Base-by-base conservation (phyloP, 1,140 invertebrate species). In the Ceratosolen solmsi region DNA sequence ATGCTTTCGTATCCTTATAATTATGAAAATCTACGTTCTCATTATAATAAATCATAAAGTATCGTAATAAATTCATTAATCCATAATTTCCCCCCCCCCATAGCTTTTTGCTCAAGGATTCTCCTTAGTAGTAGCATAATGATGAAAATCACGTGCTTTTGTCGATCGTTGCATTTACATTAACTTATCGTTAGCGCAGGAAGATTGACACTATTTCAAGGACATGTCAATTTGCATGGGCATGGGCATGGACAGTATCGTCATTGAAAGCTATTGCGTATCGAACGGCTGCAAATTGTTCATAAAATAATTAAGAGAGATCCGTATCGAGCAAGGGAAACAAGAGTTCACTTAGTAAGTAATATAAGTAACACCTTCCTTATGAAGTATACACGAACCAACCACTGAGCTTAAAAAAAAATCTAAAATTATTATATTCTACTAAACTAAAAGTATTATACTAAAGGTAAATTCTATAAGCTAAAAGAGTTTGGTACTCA, bases 261-360 rank as follows among this genome's bases (percentile, higher is more conserved):
- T 8, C n/a, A 58, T 38, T 46, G 58, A 46, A 63, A 65, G 20
- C 30, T 51, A 17, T 15, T 41, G 15, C 58, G 60, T 82, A 71
- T 58, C 36, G 70, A 82, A 82, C 83, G 54, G 68, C 76, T 82
- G 68, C 79, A 85, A 83, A 86, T 86, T 84, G 84, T 82, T 85
- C 84, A 85, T 87, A 87, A 87, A 87, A 86, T 87, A 85, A 87
- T 87, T 87, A 87, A 87, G 85, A 84, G 86, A 80, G 72, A 71
- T 80, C 73, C 75, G 72, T 54, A 72, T 68, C 9, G 9, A 25
- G 33, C 20, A 22, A 38, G 15, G n/a, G 15, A 54, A 77, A 70
- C 46, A 71, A 56, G 51, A 33, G 77, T 22, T 46, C 77, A 56
- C 68, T 79, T 71, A 56, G 46, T 56, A 30, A 54, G 36, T 72